Evolutionary conservation across 2,113 vertebrate genomes (phyloP), one percentile per base, ranked within the genome.

Genomic region (Callipepla squamata): DNA sequence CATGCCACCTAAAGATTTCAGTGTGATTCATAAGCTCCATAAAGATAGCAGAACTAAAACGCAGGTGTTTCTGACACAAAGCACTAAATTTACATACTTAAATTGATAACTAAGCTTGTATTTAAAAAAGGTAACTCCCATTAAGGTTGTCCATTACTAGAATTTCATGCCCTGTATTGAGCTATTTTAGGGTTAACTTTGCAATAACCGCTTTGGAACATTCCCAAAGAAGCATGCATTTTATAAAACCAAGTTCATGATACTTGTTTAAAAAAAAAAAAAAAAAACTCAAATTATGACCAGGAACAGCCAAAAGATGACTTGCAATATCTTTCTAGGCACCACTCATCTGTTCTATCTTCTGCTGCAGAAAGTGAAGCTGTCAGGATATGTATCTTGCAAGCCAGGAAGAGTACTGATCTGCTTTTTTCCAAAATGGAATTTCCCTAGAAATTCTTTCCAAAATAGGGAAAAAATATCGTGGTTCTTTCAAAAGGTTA

Each of bases 1-100:
- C 58, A 62, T 2, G 18, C 40, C 84, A 86, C 53, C 83, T 90
- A 61, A 96, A 88, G 80, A 89, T 79, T 90, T 93, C 80, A 79
- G 45, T 53, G 85, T 76, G 90, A 94, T 95, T 95, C 89, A 90
- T 77, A 84, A 87, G 82, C 30, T 88, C 68, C 58, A 85, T 94
- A 96, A 95, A 94, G 48, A 65, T 72, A 26, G 65, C 19, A 93
- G 57, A 92, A 92, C 50, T 87, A 87, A 90, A 92, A 92, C 22
- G 63, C 79, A 82, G 61, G 72, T 72, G 58, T 30, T 85, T 77
- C 68, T 93, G 53, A 61, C 78, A 70, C 3, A 20, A 80, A 95
- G 65, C 38, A 81, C 47, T 77, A 59, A 34, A 90, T 89, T 91
- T 80, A 92, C 83, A 63, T 69, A 87, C 47, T 61, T 72, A 55